Evolutionary conservation across 2,113 vertebrate species (phyloP).

Genomic region (Scopus umbretta): DNA sequence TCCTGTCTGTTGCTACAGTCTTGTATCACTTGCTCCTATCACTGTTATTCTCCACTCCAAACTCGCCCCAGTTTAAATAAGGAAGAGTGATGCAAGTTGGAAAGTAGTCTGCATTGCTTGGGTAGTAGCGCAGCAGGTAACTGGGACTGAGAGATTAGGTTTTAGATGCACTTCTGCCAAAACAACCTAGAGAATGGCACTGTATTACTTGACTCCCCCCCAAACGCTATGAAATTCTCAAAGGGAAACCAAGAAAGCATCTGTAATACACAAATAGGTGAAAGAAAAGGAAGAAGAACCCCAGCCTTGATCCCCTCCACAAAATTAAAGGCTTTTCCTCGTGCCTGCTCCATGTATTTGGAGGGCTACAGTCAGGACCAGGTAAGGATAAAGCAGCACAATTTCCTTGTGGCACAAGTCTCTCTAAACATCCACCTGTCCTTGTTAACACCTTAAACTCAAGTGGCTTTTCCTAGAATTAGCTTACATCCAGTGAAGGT

Average conservation of each 20-base stretch:
- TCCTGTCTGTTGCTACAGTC: neutral
- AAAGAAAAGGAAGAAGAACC: neutral
- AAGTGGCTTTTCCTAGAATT: neutral
- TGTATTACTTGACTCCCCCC: neutral
- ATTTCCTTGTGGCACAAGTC: neutral
- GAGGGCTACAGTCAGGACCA: neutral
- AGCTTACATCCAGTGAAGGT: neutral
- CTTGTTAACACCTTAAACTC: neutral
- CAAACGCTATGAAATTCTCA: neutral
- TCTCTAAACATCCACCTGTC: neutral
- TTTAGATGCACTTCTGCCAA: neutral
- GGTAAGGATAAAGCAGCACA: neutral
- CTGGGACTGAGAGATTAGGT: neutral
- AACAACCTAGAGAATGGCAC: neutral
- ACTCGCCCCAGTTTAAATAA: neutral
- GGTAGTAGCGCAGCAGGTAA: neutral
- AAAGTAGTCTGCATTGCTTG: neutral
- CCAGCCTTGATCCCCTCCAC: neutral
- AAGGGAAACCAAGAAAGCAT: neutral
- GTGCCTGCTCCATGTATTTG: neutral
- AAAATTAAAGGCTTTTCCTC: neutral
- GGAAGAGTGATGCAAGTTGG: neutral
- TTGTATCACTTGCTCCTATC: neutral
- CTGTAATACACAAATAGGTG: neutral
- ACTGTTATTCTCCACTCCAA: neutral